Percentiles rank a stretch among this genome's conserved stretches.
These are phyloP conservation scores for Vidua chalybeata DNA, from an alignment of 2,113 vertebrate genomes.

Conservation along the genomic window DNA sequence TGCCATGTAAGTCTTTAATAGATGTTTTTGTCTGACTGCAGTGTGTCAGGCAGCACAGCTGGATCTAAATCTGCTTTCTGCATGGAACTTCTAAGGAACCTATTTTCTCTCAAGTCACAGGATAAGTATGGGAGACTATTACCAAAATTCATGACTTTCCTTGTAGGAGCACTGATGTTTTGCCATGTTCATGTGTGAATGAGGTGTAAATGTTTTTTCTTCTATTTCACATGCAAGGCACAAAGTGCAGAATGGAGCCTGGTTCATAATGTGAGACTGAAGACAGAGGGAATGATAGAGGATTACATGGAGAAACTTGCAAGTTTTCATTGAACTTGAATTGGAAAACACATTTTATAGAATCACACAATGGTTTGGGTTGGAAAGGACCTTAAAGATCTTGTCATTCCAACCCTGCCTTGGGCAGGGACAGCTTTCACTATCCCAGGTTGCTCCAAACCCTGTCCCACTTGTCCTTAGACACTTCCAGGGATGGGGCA, in stretches of 20 bases:
- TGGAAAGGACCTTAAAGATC: not conserved
- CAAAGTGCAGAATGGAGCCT: not conserved
- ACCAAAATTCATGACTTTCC: not conserved
- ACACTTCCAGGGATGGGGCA: not conserved
- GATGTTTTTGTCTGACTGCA: not conserved
- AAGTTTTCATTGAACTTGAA: not conserved
- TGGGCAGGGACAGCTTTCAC: not conserved
- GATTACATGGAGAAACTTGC: not conserved
- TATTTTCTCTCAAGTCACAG: not conserved
- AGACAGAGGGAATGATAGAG: not conserved
- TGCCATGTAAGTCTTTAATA: not conserved
- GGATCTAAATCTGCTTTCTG: not conserved
- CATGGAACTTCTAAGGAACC: not conserved
- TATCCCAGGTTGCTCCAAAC: not conserved
- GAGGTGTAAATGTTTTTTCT: not conserved
- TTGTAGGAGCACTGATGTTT: not conserved
- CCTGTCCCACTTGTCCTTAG: not conserved
- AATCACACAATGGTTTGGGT: not conserved
- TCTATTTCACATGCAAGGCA: not conserved
- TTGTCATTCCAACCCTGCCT: rapidly evolving
- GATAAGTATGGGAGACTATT: not conserved
- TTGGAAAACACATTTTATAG: not conserved
- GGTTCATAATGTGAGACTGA: not conserved
- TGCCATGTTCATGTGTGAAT: not conserved
- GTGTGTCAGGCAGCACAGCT: not conserved